These are phyloP conservation scores for Dinocampus coccinellae DNA, from an alignment of 2,888 invertebrate species.

Conservation along the genomic window DNA sequence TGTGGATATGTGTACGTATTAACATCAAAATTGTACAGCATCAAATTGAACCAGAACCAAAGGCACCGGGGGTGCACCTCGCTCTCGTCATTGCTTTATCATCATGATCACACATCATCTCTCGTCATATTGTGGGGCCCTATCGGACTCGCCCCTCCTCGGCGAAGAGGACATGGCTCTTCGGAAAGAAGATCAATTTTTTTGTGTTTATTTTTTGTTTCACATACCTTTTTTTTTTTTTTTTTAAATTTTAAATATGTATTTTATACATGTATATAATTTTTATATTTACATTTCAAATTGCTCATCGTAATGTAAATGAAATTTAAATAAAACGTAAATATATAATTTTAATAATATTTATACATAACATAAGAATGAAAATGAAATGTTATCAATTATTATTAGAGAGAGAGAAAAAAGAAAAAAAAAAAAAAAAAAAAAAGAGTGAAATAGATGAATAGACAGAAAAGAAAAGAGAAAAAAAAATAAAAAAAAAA, in stretches of 20 bases:
- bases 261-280: not conserved
- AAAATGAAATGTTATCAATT: not conserved
- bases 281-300: conserved; percentile 12
- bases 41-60: conserved; percentile 21
- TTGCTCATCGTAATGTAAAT: conserved; percentile 7
- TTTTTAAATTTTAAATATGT: too few relatives aligned
- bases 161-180: conserved; percentile 70
- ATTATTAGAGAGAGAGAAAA: not conserved
- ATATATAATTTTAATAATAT: not conserved
- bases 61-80: conserved; percentile 58
- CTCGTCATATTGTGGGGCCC: conserved; percentile 60
- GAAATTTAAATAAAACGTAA: conserved; percentile 8
- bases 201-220: conserved; percentile 58
- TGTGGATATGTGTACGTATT: too few relatives aligned
- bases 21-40: conserved; percentile 1
- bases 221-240: conserved; percentile 33
- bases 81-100: conserved; percentile 60
- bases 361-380: not conserved
- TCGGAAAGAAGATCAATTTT: conserved; percentile 70
- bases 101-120: conserved; percentile 58
- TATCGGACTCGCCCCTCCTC: conserved; percentile 67
- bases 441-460: not conserved
- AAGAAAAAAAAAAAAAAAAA: not conserved
- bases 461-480: too few relatives aligned
- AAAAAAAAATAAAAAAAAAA: not conserved